Evolutionary conservation across 2,888 invertebrate genomes (phyloP).

Genomic region (Physocephala rufipes): DNA sequence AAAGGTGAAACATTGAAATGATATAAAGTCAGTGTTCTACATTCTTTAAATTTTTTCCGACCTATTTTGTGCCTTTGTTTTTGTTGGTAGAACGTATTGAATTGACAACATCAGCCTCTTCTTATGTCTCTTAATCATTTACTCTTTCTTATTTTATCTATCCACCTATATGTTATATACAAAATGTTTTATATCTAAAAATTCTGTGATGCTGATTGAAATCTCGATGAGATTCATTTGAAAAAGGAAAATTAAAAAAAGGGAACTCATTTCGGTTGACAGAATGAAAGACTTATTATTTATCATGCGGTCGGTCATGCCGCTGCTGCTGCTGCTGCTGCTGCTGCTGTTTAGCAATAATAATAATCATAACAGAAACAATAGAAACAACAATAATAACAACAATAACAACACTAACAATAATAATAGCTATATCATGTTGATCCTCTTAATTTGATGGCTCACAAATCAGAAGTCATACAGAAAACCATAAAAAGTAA

Average conservation of each 20-base stretch:
- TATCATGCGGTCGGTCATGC: slow-evolving; percentile 50
- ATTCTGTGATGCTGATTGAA: slow-evolving; percentile 15
- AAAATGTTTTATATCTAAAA: slow-evolving; percentile 11
- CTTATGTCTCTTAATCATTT: no score
- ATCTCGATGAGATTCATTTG: neutral
- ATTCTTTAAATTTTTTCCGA: no score
- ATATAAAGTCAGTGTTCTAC: no score
- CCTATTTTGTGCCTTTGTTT: no score
- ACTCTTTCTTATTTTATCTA: no score
- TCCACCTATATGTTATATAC: no score
- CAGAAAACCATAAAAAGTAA: neutral
- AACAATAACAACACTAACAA: slow-evolving; percentile 30
- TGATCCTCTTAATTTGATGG: slow-evolving; percentile 37
- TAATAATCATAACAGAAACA: slow-evolving; percentile 40
- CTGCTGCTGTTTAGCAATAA: slow-evolving; percentile 48
- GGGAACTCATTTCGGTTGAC: slow-evolving; percentile 39
- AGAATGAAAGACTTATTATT: slow-evolving; percentile 31
- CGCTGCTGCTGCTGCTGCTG: slow-evolving; percentile 53
- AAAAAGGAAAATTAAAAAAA: slow-evolving; percentile 8
- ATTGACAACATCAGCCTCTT: no score
- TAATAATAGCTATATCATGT: slow-evolving; percentile 9
- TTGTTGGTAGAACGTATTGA: no score
- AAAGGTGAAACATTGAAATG: no score
- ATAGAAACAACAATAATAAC: slow-evolving; percentile 29
- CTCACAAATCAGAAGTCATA: slow-evolving; percentile 28